Evolutionary conservation across 2,888 invertebrate species (phyloP).

Genomic region (Andrena camellia): DNA sequence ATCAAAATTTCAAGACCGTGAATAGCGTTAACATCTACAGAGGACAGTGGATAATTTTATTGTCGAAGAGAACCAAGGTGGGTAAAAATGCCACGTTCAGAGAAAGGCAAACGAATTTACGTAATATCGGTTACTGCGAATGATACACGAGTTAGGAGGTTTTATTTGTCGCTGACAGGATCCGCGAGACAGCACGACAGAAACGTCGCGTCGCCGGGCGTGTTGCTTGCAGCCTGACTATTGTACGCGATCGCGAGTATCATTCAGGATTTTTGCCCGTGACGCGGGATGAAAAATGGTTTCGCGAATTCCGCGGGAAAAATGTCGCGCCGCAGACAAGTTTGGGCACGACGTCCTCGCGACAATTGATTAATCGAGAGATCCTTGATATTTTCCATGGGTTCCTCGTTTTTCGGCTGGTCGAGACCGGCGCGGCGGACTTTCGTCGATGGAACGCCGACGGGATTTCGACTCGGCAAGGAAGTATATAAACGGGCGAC

Average conservation of each 20-base stretch:
- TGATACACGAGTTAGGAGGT: constrained; percentile 34
- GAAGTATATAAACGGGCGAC: neutral
- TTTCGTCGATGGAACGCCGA: neutral
- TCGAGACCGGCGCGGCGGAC: neutral
- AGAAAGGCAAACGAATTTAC: neutral
- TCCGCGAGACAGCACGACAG: constrained; percentile 48
- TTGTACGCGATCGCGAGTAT: constrained; percentile 43
- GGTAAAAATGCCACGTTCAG: neutral
- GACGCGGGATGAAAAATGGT: constrained; percentile 48
- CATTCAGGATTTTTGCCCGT: constrained; percentile 45
- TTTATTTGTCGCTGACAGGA: constrained; percentile 63
- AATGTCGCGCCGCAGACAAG: constrained; percentile 17
- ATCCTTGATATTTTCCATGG: constrained; percentile 9
- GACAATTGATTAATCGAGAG: constrained; percentile 45
- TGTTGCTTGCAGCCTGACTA: constrained; percentile 26
- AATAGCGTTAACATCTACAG: constrained; percentile 8
- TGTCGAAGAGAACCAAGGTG: neutral
- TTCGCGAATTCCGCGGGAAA: constrained; percentile 29
- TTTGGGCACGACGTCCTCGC: constrained; percentile 4
- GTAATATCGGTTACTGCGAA: constrained; percentile 3
- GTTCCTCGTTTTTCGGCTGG: neutral
- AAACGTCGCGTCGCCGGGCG: constrained; percentile 32
- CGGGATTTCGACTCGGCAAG: neutral
- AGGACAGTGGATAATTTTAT: constrained; percentile 1
- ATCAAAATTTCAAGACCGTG: constrained; percentile 47